Evolutionary conservation across 2,113 vertebrate species (phyloP), one percentile per base, ranked within the genome.

Genomic region (Piprites chloris): DNA sequence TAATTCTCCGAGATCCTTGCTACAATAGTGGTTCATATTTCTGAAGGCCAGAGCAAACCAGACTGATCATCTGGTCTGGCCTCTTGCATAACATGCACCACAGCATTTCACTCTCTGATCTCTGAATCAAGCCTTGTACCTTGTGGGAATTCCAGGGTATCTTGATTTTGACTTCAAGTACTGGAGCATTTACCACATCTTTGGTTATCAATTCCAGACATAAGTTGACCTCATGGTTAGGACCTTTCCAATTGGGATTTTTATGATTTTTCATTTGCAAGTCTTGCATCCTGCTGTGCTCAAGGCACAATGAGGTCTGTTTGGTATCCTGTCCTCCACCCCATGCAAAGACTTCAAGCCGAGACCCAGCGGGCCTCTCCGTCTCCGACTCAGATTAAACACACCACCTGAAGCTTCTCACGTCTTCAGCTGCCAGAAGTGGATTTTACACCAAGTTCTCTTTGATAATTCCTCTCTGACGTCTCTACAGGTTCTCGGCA

Each of bases 11-110:
- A 78, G 84, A 88, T 63, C 47, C 41, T 96, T 75, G 62, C 83
- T 87, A 49, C 61, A 92, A 35, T 80, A 84, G 26, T 85, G 83
- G 91, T 93, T 94, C 88, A 87, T 90, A 87, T 87, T 93, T 95
- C 74, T 92, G 80, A 92, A 89, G 80, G 30, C 41, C 41, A 85
- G 76, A 86, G 53, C 73, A 92, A 89, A 83, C 69, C 83, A 96
- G 84, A 85, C 37, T 12, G 32, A 93, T 93, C 68, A 82, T 94
- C 86, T 95, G 58, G 56, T 74, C 78, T 94, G 72, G 78, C n/a
- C 23, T 90, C 85, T 95, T 94, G 93, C 91, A 86, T 86, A 95
- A 81, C 8, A 14, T 0, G 4, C 52, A 88, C 86, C 94, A 79
- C 91, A 95, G 66, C 0, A 1, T 84, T 95, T 91, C 76, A 77